Base-by-base conservation (phyloP, 2,888 invertebrate species). In the Netelia melanura region DNA sequence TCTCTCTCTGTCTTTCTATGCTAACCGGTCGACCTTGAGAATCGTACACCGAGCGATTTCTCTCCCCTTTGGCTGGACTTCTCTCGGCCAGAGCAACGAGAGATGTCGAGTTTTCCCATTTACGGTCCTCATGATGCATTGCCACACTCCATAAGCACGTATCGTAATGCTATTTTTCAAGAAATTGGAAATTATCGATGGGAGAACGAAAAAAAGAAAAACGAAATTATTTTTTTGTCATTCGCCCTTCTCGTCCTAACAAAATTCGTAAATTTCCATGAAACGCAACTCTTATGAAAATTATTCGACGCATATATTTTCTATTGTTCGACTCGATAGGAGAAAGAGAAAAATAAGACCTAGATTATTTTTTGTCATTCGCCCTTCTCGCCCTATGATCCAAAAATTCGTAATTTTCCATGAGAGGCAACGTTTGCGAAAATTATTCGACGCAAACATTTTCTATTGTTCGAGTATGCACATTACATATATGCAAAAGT, bases 11-110 rank as follows among this genome's bases (percentile, higher is more conserved):
- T 30, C 43, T 38, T 21, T 56, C 71, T 71, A 54, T 67, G 70
- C 82, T 70, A 75, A 91, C 92, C 88, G 91, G 92, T 92, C 91
- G 92, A 91, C 92, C 92, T 92, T 92, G 92, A 92, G 91, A 91
- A 91, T 90, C 88, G 89, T 83, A 92, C 90, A 90, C 61, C 77
- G 44, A 23, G 58, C 88, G 91, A 92, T 92, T 91, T 90, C 89
- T 91, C 85, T 44, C 67, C 11, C 21, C 44, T 65, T 38, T 48
- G 48, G 48, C 14, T 48, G 38, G 38, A 38, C 25, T 23, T 62
- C 23, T 62, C 23, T 62, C 62, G 8, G 11, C 48, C 11, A 48
- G 48, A 48, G 58, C 21, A 21, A 14, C 58, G 9, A 21, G 72
- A 80, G 71, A 80, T 80, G 71, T 81, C 62, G 52, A 77, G 72